Evolutionary conservation across 2,113 vertebrate genomes (phyloP).

Genomic region (Isichthys henryi): DNA sequence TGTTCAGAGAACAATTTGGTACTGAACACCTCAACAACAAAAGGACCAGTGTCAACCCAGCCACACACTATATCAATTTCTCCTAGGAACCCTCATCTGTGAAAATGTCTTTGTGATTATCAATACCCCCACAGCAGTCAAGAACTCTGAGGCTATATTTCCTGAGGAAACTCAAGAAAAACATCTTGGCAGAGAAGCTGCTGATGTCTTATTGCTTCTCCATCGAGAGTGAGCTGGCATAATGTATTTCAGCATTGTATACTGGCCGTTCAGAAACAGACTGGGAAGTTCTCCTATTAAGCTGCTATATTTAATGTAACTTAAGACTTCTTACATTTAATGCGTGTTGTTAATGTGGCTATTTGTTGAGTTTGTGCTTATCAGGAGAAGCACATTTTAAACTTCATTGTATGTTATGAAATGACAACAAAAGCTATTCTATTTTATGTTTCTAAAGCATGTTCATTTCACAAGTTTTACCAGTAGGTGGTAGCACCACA

Average conservation of each 20-base stretch:
- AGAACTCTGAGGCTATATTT: no score
- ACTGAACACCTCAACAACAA: no score
- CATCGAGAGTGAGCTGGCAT: background rate
- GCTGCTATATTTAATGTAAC: background rate
- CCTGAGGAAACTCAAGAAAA: no score
- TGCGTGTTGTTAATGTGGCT: background rate
- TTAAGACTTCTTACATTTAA: background rate
- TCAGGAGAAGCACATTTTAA: background rate
- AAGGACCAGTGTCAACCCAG: no score
- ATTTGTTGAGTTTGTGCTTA: background rate
- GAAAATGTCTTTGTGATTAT: no score
- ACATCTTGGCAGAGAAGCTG: no score
- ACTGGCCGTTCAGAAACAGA: background rate
- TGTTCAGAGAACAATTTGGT: no score
- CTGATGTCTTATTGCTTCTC: background rate
- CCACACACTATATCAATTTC: no score
- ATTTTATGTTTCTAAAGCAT: background rate
- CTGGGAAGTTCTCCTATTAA: background rate
- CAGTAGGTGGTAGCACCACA: conserved; percentile 17
- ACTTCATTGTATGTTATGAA: background rate
- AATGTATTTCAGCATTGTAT: background rate
- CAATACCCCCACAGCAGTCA: no score
- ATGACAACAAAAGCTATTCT: background rate
- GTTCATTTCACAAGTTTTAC: background rate
- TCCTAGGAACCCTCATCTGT: no score